A percentile compares a stretch with the other conserved stretches of the same genome.
Evolutionary conservation across 2,888 invertebrate genomes (phyloP).

Genomic region (Apoderus coryli): DNA sequence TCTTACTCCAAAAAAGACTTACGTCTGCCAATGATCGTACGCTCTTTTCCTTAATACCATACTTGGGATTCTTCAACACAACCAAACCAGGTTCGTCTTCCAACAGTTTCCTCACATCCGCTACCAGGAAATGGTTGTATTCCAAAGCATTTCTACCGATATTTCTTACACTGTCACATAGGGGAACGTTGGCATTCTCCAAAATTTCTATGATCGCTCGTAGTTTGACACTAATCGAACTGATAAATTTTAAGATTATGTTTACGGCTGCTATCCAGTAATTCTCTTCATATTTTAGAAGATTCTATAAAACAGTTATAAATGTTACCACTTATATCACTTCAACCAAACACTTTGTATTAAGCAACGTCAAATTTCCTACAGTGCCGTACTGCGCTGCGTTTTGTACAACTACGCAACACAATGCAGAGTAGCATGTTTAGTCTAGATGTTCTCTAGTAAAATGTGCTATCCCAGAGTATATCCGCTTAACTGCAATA

Average conservation of each 20-base stretch:
- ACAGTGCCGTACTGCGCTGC: no score
- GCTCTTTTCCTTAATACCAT: constrained; percentile 24
- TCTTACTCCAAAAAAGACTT: no score
- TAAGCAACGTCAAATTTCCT: no score
- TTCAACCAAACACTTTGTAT: no score
- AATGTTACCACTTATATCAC: background rate
- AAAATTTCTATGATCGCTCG: constrained; percentile 20
- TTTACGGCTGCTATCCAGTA: constrained; percentile 20
- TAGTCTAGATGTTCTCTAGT: no score
- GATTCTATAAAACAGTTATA: constrained; percentile 16
- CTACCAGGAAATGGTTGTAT: constrained; percentile 27
- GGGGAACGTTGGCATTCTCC: constrained; percentile 22
- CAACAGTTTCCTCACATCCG: constrained; percentile 27
- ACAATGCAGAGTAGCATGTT: no score
- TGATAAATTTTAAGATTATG: constrained; percentile 22
- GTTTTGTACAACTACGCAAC: no score
- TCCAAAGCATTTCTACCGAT: constrained; percentile 19
- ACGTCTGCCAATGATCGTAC: constrained; percentile 23
- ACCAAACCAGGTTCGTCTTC: constrained; percentile 31
- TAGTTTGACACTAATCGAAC: constrained; percentile 20
- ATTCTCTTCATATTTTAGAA: constrained; percentile 20
- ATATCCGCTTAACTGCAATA: no score
- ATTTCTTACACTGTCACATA: constrained; percentile 20
- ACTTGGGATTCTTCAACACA: constrained; percentile 33
- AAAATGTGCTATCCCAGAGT: no score